Percentiles rank a stretch among this genome's conserved stretches.
phyloP scores from a whole-genome alignment of 2,113 vertebrate species.

The Phaethon lepturus region DNA sequence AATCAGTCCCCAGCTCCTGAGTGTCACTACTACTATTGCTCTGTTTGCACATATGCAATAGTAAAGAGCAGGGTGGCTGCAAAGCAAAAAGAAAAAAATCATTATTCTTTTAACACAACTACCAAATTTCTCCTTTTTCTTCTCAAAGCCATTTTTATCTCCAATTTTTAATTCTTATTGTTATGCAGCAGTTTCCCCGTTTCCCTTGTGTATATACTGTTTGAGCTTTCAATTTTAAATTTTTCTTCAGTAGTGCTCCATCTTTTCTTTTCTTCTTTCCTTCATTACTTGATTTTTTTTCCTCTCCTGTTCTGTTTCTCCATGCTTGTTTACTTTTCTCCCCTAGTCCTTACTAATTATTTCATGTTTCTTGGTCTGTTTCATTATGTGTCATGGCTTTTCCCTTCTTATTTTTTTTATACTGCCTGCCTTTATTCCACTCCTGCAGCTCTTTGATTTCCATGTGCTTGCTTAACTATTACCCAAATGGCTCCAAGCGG shows the following conservation, averaged over 20 bases:
- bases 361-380: background rate
- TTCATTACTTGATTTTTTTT: background rate
- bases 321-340: background rate
- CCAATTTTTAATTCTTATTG: background rate
- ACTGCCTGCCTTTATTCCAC: conserved; percentile 16
- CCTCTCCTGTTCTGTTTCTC: background rate
- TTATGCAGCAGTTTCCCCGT: background rate
- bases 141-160: background rate
- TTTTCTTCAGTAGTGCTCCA: background rate
- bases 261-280: background rate
- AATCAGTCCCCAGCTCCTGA: background rate
- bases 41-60: background rate
- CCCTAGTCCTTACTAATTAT: conserved; percentile 19
- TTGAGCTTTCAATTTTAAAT: conserved; percentile 25
- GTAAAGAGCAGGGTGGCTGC: background rate
- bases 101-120: background rate
- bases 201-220: background rate
- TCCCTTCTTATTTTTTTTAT: background rate
- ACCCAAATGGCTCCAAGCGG: conserved; percentile 63
- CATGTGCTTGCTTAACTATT: conserved; percentile 58
- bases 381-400: background rate
- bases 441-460: conserved; percentile 42
- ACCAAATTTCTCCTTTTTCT: background rate
- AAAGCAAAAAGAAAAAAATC: background rate
- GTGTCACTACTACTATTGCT: background rate